Evolutionary conservation across 2,888 invertebrate species (phyloP).

Genomic region (Autographa gamma): DNA sequence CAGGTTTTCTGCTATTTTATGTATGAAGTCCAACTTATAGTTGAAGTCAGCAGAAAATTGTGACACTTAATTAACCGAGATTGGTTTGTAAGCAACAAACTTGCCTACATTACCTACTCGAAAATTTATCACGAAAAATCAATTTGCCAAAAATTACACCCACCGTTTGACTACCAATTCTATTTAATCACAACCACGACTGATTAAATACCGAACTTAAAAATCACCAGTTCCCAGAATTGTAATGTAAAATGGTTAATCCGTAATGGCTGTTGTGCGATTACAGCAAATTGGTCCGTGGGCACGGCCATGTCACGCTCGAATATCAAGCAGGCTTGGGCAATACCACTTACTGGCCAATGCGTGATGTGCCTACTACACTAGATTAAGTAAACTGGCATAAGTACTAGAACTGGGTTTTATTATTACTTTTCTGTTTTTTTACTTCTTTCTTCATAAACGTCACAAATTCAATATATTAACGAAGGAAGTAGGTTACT

Average conservation of each 20-base stretch:
- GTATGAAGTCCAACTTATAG: too few species aligned
- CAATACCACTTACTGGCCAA: constrained; percentile 80
- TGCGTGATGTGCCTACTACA: constrained; percentile 77
- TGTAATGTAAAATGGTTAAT: constrained; percentile 86
- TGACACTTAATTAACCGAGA: too few species aligned
- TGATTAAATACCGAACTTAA: constrained; percentile 56
- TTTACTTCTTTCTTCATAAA: background rate
- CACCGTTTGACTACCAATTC: constrained; percentile 37
- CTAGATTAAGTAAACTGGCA: constrained; percentile 27
- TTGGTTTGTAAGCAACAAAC: constrained; percentile 3
- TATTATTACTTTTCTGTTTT: too few species aligned
- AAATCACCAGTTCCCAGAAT: constrained; percentile 81
- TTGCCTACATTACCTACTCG: constrained; percentile 5
- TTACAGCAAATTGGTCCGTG: constrained; percentile 84
- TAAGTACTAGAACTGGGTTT: constrained; percentile 44
- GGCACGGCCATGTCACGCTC: constrained; percentile 81
- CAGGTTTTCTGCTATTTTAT: too few species aligned
- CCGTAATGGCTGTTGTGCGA: constrained; percentile 81
- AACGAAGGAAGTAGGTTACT: too few species aligned
- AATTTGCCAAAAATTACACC: constrained; percentile 37
- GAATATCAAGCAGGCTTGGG: constrained; percentile 84
- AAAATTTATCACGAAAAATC: constrained; percentile 31
- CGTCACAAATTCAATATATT: too few species aligned
- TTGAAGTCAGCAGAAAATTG: too few species aligned
- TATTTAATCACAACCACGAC: constrained; percentile 49